phyloP scores from a whole-genome alignment of 2,113 vertebrate species.

The Steatornis caripensis region DNA sequence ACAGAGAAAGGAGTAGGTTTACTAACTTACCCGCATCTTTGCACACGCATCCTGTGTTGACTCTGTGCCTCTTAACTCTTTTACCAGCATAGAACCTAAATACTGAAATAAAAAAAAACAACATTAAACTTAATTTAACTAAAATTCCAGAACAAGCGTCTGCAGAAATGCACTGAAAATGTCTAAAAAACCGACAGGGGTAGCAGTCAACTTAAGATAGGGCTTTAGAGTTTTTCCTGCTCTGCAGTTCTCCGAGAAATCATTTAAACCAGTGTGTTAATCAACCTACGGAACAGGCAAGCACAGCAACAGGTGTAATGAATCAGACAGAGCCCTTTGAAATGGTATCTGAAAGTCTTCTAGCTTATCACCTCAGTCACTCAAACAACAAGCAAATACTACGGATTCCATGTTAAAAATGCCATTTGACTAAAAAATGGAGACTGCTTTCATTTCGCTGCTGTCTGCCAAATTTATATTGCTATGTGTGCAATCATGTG shows the following conservation, averaged over 20 bases:
- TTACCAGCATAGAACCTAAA: slow-evolving; percentile 99
- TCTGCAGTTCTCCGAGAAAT: background rate
- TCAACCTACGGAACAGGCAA: background rate
- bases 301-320: background rate
- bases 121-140: background rate
- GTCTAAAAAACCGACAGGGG: background rate
- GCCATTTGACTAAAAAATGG: slow-evolving; percentile 41
- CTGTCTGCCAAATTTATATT: slow-evolving; percentile 48
- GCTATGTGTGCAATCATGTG: slow-evolving; percentile 20
- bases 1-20: slow-evolving; percentile 5
- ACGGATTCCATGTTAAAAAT: slow-evolving; percentile 33
- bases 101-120: slow-evolving; percentile 81
- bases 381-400: background rate
- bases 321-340: background rate
- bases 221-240: background rate
- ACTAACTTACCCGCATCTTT: slow-evolving; percentile 95
- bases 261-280: background rate
- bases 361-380: background rate
- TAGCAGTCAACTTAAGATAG: background rate
- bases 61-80: slow-evolving; percentile 96
- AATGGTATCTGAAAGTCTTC: background rate
- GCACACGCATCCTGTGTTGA: slow-evolving; percentile 98
- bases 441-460: slow-evolving; percentile 39
- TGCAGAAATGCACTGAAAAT: background rate
- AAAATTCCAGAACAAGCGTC: background rate